Evolutionary conservation across 2,888 invertebrate genomes (phyloP).

Genomic region (Malachius bipustulatus): DNA sequence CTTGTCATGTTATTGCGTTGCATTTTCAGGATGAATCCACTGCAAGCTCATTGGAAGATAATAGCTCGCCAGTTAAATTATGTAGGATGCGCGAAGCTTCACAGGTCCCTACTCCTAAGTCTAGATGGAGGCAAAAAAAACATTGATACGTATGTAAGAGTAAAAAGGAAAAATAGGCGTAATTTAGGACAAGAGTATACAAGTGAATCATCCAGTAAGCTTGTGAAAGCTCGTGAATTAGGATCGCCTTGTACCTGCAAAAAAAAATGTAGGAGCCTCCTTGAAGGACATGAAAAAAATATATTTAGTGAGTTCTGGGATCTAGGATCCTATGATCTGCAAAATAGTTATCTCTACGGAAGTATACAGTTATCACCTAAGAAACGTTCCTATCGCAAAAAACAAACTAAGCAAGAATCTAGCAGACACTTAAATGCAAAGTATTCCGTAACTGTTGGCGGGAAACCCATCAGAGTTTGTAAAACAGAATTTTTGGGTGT

Average conservation of each 20-base stretch:
- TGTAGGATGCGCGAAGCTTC: neutral
- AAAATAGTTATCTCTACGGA: conserved; percentile 15
- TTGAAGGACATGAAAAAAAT: conserved; percentile 2
- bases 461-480: conserved; percentile 10
- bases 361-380: conserved; percentile 12
- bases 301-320: conserved; percentile 14
- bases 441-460: conserved; percentile 8
- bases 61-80: too few species aligned
- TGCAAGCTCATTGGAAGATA: too few species aligned
- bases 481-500: conserved; percentile 14
- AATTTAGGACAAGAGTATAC: conserved; percentile 4
- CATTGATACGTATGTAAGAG: neutral
- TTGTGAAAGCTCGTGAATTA: conserved; percentile 1
- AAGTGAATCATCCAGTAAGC: neutral
- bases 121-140: conserved; percentile 2
- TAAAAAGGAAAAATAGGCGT: conserved; percentile 3
- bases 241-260: conserved; percentile 1
- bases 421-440: conserved; percentile 1
- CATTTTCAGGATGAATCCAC: neutral
- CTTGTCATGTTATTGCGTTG: conserved; percentile 2
- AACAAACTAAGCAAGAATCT: conserved; percentile 13
- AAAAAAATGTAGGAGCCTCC: neutral
- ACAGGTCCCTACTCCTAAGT: neutral
- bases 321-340: conserved; percentile 13
- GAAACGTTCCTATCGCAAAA: conserved; percentile 15